These are phyloP conservation scores for Gymnogyps californianus DNA, from an alignment of 2,113 vertebrate species.

Conservation along the genomic window DNA sequence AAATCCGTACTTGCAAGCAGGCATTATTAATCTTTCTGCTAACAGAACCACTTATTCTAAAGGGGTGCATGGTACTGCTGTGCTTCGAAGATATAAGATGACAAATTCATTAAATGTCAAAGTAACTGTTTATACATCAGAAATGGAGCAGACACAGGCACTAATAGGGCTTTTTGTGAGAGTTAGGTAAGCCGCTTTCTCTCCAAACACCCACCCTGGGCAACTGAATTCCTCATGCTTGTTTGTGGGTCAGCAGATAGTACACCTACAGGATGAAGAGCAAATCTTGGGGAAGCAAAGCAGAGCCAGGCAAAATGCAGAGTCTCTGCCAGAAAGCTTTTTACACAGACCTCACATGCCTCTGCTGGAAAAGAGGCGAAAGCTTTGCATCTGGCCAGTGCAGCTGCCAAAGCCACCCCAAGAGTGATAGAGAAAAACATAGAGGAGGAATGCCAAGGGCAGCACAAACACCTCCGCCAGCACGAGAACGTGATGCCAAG, in stretches of 20 bases:
- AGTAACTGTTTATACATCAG: not conserved
- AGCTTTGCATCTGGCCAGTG: conserved; percentile 55
- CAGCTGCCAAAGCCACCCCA: conserved; percentile 64
- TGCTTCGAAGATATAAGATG: conserved; percentile 14
- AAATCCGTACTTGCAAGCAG: not conserved
- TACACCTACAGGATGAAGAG: not conserved
- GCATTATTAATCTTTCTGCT: conserved; percentile 38
- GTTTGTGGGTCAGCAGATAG: not conserved
- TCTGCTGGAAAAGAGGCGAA: conserved; percentile 44
- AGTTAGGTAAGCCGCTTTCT: not conserved
- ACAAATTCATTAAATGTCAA: conserved; percentile 28
- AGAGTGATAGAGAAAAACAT: conserved; percentile 58
- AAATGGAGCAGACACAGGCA: not conserved
- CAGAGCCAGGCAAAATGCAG: conserved; percentile 12
- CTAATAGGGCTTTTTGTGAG: not conserved
- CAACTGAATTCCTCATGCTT: not conserved
- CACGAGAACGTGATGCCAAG: not conserved
- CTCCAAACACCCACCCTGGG: not conserved
- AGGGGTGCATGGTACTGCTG: not conserved
- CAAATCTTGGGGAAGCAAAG: conserved; percentile 17
- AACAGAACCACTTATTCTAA: not conserved
- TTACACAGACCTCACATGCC: conserved; percentile 48
- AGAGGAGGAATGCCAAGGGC: conserved; percentile 61
- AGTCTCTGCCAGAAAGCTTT: conserved; percentile 48
- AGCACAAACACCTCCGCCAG: conserved; percentile 43